phyloP scores from a whole-genome alignment of 2,113 vertebrate species.

The Istiophorus platypterus region DNA sequence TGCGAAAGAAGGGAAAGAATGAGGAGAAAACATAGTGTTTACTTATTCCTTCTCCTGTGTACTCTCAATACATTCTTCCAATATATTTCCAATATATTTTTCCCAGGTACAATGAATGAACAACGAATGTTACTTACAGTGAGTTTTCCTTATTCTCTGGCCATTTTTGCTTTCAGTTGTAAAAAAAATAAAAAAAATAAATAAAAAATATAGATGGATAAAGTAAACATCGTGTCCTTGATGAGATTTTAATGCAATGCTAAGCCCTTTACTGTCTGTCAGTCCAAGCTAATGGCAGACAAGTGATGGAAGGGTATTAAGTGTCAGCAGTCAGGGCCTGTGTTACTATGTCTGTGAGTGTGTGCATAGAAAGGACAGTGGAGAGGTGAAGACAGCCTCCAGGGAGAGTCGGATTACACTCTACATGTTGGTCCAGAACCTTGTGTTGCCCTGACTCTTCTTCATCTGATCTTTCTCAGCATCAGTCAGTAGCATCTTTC shows the following conservation, averaged over 20 bases:
- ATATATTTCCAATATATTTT: background rate
- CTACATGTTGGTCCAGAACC: constrained; percentile 22
- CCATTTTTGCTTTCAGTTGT: background rate
- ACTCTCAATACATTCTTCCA: background rate
- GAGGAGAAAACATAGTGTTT: background rate
- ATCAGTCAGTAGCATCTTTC: constrained; percentile 34
- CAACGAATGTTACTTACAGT: too few relatives aligned
- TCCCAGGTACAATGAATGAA: background rate
- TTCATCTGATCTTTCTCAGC: constrained; percentile 27
- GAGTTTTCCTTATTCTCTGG: too few relatives aligned
- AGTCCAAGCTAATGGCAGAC: constrained; percentile 31
- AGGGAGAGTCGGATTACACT: constrained; percentile 64
- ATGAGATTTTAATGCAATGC: constrained; percentile 31
- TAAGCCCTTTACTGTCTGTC: constrained; percentile 45
- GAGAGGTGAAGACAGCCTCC: constrained; percentile 56
- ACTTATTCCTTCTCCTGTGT: background rate
- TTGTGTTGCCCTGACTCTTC: constrained; percentile 39
- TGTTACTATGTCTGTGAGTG: constrained; percentile 15
- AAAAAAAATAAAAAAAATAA: background rate
- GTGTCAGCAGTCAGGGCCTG: constrained; percentile 41
- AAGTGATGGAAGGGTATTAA: constrained; percentile 46
- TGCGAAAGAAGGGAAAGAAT: background rate
- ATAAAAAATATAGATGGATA: constrained; percentile 3
- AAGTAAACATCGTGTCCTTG: constrained; percentile 13
- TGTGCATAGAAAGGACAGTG: constrained; percentile 40